Evolutionary conservation across 2,113 vertebrate species (phyloP).

Genomic region (Triplophysa tibetana): DNA sequence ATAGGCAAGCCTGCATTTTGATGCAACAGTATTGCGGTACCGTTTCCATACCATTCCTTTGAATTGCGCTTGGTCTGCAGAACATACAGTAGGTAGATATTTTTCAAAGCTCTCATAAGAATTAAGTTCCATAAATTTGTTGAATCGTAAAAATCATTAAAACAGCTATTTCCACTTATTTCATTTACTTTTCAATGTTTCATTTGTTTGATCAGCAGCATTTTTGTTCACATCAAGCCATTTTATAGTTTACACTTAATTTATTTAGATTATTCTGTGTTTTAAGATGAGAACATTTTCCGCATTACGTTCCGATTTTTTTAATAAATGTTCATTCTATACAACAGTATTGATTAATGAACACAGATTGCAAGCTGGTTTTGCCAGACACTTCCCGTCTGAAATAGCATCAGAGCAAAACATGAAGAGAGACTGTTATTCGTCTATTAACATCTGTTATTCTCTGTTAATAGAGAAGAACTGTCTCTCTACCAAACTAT

Average conservation of each 20-base stretch:
- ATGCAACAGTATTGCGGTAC: conserved; percentile 11
- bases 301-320: background rate
- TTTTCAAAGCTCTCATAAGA: conserved; percentile 4
- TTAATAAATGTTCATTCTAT: background rate
- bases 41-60: conserved; percentile 20
- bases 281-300: conserved; percentile 1
- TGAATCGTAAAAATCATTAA: conserved; percentile 17
- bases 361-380: background rate
- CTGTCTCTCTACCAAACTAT: conserved; percentile 10
- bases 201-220: conserved; percentile 11
- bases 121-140: conserved; percentile 7
- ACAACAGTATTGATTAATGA: conserved; percentile 8
- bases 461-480: conserved; percentile 3
- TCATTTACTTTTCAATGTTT: conserved; percentile 27
- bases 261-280: conserved; percentile 20
- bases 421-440: conserved; percentile 5
- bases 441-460: background rate
- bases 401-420: background rate
- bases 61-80: conserved; percentile 2
- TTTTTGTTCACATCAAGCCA: conserved; percentile 7
- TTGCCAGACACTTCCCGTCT: conserved; percentile 10
- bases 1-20: conserved; percentile 5
- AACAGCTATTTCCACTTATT: background rate
- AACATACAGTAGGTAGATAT: background rate
- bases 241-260: conserved; percentile 35